These are phyloP conservation scores for Meriones psammophilus DNA, from an alignment of 2,797 vertebrate species.

Conservation along the genomic window DNA sequence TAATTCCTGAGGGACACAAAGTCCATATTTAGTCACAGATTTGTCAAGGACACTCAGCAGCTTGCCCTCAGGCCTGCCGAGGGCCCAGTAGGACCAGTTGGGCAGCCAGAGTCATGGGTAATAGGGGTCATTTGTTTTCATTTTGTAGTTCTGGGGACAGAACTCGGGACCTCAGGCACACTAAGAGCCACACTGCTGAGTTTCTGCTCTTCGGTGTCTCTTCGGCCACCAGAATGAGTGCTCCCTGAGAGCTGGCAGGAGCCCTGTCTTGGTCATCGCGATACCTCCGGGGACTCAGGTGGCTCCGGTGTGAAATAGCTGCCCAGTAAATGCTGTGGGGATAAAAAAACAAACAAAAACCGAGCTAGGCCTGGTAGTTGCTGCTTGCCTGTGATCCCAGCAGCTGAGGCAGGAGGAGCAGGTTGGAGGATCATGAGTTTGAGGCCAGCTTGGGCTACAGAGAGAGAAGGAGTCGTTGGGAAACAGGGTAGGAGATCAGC, in stretches of 20 bases:
- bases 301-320: not conserved
- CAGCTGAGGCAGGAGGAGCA: not conserved
- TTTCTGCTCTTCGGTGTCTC: not conserved
- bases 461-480: not conserved
- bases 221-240: not conserved
- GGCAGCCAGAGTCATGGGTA: not conserved
- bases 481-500: not conserved
- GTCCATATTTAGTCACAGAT: not conserved
- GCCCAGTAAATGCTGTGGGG: constrained; percentile 30
- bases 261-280: not conserved
- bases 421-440: not conserved
- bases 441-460: not conserved
- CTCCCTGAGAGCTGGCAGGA: not conserved
- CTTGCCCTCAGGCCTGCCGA: not conserved
- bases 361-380: not conserved
- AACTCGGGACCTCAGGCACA: not conserved
- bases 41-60: not conserved
- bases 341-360: not conserved
- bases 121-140: not conserved
- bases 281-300: not conserved
- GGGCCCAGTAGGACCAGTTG: not conserved
- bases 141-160: not conserved
- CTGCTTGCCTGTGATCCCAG: not conserved
- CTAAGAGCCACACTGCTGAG: not conserved
- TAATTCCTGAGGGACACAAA: not conserved